A percentile compares a stretch with the other conserved stretches of the same genome.
Evolutionary conservation across 2,888 invertebrate genomes (phyloP).

Genomic region (Acrobasis suavella): DNA sequence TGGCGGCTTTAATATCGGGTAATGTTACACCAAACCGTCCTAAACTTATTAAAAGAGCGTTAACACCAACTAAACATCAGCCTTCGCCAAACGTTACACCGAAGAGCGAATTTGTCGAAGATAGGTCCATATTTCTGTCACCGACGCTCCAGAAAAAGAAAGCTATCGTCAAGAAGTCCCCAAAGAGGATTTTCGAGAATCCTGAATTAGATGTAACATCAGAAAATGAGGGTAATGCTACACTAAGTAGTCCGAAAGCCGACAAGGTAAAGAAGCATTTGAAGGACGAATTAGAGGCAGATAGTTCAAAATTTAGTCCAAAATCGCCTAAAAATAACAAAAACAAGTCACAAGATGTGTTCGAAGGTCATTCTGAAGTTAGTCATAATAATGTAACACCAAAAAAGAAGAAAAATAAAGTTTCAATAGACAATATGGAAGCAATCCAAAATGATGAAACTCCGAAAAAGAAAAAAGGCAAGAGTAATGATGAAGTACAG

Average conservation of each 20-base stretch:
- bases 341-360: slow-evolving; percentile 32
- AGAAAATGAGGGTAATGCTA: slow-evolving; percentile 45
- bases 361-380: slow-evolving; percentile 24
- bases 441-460: slow-evolving; percentile 43
- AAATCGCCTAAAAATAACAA: slow-evolving; percentile 39
- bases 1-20: slow-evolving; percentile 83
- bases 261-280: slow-evolving; percentile 74
- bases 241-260: slow-evolving; percentile 55
- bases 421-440: background rate
- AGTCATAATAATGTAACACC: slow-evolving; percentile 44
- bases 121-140: slow-evolving; percentile 71
- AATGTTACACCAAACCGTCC: slow-evolving; percentile 80
- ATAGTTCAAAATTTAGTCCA: slow-evolving; percentile 33
- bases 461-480: slow-evolving; percentile 52
- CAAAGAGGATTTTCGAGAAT: slow-evolving; percentile 73
- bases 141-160: slow-evolving; percentile 73
- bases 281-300: slow-evolving; percentile 56
- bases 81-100: slow-evolving; percentile 73
- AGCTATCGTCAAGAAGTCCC: slow-evolving; percentile 72
- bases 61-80: slow-evolving; percentile 73
- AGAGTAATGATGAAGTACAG: slow-evolving; percentile 32
- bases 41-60: slow-evolving; percentile 63
- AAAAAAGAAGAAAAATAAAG: slow-evolving; percentile 14
- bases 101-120: slow-evolving; percentile 67
- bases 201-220: slow-evolving; percentile 59